These are phyloP conservation scores for Euzophera pinguis DNA, from an alignment of 2,888 invertebrate genomes.

Conservation along the genomic window DNA sequence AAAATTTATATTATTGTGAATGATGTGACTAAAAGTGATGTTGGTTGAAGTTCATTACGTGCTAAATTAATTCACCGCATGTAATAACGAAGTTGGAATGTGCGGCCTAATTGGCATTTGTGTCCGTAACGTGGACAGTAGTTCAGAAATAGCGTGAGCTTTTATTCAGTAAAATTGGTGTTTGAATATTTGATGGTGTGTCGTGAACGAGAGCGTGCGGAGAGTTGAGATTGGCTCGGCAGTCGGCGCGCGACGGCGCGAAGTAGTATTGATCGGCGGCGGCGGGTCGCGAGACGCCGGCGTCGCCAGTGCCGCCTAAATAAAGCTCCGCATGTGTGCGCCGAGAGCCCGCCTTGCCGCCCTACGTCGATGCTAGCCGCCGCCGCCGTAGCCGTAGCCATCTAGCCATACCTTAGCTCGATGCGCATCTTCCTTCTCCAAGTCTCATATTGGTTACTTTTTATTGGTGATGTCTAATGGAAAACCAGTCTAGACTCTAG, in stretches of 20 bases:
- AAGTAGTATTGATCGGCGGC: constrained; percentile 74
- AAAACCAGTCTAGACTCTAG: too few species aligned
- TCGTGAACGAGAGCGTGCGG: constrained; percentile 62
- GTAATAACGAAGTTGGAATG: not conserved
- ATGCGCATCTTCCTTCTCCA: constrained; percentile 31
- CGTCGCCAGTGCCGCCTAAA: constrained; percentile 73
- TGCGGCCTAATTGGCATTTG: constrained; percentile 12
- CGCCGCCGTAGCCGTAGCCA: constrained; percentile 25
- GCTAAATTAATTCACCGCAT: not conserved
- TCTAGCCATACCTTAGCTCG: constrained; percentile 20
- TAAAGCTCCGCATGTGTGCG: constrained; percentile 74
- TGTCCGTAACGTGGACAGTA: constrained; percentile 17
- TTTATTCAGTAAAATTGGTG: constrained; percentile 66
- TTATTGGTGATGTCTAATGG: too few species aligned
- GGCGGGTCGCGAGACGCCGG: constrained; percentile 72
- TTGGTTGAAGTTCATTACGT: not conserved
- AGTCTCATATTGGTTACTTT: too few species aligned
- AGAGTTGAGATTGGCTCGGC: constrained; percentile 66
- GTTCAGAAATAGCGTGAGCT: constrained; percentile 34
- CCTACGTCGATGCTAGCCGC: constrained; percentile 50
- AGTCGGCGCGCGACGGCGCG: constrained; percentile 74
- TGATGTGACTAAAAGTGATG: not conserved
- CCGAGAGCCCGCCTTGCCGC: constrained; percentile 55
- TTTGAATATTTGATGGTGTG: constrained; percentile 77
- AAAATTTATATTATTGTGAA: not conserved